Conservation (phyloP, 2,113 vertebrate genomes). For the Syngnathus typhle region DNA sequence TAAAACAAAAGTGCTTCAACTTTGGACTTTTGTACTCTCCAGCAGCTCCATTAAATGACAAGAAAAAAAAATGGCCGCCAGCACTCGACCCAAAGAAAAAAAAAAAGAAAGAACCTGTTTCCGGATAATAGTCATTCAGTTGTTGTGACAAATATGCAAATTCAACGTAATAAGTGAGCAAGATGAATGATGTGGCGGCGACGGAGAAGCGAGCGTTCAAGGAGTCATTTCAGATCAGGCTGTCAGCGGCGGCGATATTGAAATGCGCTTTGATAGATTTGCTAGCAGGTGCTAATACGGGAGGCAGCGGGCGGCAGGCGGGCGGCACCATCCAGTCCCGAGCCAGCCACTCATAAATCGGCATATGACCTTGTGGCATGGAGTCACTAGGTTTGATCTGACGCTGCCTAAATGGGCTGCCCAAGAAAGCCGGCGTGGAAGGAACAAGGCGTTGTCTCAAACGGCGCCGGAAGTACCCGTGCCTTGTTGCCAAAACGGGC, state of each 20-base stretch:
- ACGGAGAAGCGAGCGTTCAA: slow-evolving; percentile 19
- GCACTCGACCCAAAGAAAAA: slow-evolving; percentile 18
- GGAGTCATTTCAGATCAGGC: slow-evolving; percentile 42
- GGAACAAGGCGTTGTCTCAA: not conserved
- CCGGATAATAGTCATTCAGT: slow-evolving; percentile 25
- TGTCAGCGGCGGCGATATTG: slow-evolving; percentile 32
- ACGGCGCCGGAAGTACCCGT: too few species aligned
- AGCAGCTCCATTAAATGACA: slow-evolving; percentile 41
- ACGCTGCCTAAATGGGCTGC: not conserved
- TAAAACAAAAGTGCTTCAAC: slow-evolving; percentile 34
- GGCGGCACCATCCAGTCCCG: slow-evolving; percentile 23
- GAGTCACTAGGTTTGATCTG: slow-evolving; percentile 35
- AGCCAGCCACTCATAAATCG: slow-evolving; percentile 31
- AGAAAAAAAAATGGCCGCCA: slow-evolving; percentile 28
- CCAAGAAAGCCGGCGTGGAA: not conserved
- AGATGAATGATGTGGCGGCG: slow-evolving; percentile 36
- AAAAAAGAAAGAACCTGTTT: slow-evolving; percentile 22
- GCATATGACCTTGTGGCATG: slow-evolving; percentile 3
- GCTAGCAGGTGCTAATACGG: slow-evolving; percentile 27
- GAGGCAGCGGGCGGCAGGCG: slow-evolving; percentile 9
- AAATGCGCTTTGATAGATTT: slow-evolving; percentile 30
- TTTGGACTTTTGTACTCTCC: slow-evolving; percentile 34
- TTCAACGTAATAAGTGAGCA: slow-evolving; percentile 39
- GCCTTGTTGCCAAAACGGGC: not conserved
- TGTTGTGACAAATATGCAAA: slow-evolving; percentile 59